A percentile compares a stretch with the other conserved stretches of the same genome.
phyloP scores from a whole-genome alignment of 2,888 invertebrate species.

The Malthinus seriepunctatus region DNA sequence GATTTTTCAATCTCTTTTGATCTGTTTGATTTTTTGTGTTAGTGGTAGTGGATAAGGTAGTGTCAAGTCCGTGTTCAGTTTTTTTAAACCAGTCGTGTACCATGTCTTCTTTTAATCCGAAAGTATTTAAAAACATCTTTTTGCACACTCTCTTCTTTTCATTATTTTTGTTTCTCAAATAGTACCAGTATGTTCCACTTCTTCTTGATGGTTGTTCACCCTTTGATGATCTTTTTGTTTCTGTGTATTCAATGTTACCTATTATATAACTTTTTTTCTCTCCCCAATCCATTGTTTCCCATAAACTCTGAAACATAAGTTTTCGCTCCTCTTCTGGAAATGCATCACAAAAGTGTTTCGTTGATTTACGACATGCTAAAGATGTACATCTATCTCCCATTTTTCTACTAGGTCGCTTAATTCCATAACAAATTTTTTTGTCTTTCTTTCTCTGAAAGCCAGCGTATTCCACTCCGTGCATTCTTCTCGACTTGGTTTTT shows the following conservation, averaged over 20 bases:
- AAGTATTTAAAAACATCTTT: slow-evolving; percentile 8
- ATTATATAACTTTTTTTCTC: slow-evolving; percentile 6
- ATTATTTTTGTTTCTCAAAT: slow-evolving; percentile 6
- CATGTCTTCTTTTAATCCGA: slow-evolving; percentile 8
- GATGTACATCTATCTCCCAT: background rate
- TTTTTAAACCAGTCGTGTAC: slow-evolving; percentile 6
- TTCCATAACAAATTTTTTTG: too few relatives aligned
- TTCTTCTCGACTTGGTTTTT: too few relatives aligned
- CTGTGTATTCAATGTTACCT: background rate
- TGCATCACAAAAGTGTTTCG: slow-evolving; percentile 1
- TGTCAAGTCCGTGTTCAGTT: slow-evolving; percentile 4
- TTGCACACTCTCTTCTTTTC: slow-evolving; percentile 8
- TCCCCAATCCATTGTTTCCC: slow-evolving; percentile 4
- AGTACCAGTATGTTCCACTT: slow-evolving; percentile 1
- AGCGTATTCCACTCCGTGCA: too few relatives aligned
- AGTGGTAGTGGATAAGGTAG: background rate
- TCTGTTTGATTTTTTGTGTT: background rate
- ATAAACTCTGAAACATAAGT: slow-evolving; percentile 2
- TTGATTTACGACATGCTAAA: slow-evolving; percentile 3
- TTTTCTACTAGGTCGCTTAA: too few relatives aligned
- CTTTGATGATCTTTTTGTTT: background rate
- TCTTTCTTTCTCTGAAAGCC: too few relatives aligned
- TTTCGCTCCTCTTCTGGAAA: background rate
- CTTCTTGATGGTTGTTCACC: slow-evolving; percentile 5
- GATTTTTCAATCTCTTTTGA: background rate